A percentile compares a stretch with the other conserved stretches of the same genome.
These are phyloP conservation scores for Dromaius novaehollandiae DNA, from an alignment of 2,113 vertebrate genomes.

Conservation along the genomic window DNA sequence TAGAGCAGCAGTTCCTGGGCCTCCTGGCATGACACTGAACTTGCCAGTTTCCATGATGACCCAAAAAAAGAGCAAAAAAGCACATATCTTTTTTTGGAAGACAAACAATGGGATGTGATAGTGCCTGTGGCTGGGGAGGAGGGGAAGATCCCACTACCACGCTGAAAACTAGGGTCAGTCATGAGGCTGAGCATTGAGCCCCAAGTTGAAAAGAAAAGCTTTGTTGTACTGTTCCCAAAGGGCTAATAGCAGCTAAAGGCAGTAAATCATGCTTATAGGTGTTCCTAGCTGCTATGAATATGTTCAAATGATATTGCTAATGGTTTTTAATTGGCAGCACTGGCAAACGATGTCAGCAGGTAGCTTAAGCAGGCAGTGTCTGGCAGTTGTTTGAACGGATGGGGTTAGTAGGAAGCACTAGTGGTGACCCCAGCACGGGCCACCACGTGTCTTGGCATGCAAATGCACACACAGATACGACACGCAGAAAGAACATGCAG, in stretches of 20 bases:
- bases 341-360: neutral
- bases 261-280: neutral
- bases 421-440: neutral
- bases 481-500: neutral
- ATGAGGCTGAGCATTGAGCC: neutral
- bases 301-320: neutral
- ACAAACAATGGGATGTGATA: neutral
- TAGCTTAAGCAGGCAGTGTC: neutral
- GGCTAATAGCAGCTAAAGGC: neutral
- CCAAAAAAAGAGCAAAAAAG: neutral
- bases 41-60: slow-evolving; percentile 35
- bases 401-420: neutral
- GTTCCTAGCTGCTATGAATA: neutral
- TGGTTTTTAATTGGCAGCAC: neutral
- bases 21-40: neutral
- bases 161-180: neutral
- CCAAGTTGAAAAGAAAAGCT: neutral
- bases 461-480: neutral
- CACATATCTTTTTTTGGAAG: neutral
- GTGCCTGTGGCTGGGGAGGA: neutral
- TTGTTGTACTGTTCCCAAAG: neutral
- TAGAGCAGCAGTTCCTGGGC: neutral
- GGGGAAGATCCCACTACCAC: neutral
- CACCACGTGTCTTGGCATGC: neutral
- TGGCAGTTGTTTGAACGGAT: neutral